These are phyloP conservation scores for Acrocephalus arundinaceus DNA, from an alignment of 2,113 vertebrate species.

Conservation along the genomic window DNA sequence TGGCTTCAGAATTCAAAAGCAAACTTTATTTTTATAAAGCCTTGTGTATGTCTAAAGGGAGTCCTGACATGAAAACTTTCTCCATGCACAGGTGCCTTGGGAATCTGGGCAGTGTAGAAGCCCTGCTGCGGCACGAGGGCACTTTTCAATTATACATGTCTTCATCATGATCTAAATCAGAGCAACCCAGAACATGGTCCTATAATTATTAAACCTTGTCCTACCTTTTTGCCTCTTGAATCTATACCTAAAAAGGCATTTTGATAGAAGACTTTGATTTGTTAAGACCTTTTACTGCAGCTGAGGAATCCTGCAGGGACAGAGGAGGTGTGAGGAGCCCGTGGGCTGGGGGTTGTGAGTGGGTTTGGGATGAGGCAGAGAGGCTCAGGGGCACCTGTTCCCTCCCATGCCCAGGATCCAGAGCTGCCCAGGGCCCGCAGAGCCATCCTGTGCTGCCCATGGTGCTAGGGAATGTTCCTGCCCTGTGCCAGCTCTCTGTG, in stretches of 20 bases:
- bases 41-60: background rate
- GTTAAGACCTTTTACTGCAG: background rate
- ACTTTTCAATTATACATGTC: background rate
- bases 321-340: background rate
- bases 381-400: background rate
- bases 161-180: background rate
- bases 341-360: background rate
- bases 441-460: background rate
- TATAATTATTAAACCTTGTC: background rate
- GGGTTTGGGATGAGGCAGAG: background rate
- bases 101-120: background rate
- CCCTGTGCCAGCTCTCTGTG: background rate
- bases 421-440: background rate
- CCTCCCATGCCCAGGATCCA: background rate
- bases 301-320: background rate
- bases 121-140: background rate
- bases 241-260: background rate
- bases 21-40: background rate
- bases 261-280: background rate
- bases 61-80: slow-evolving; percentile 4
- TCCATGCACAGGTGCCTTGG: background rate
- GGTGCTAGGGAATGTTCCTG: background rate
- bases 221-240: background rate
- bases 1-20: background rate
- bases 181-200: background rate